Base-by-base conservation (phyloP, 2,888 invertebrate genomes). In the Tigriopus californicus region DNA sequence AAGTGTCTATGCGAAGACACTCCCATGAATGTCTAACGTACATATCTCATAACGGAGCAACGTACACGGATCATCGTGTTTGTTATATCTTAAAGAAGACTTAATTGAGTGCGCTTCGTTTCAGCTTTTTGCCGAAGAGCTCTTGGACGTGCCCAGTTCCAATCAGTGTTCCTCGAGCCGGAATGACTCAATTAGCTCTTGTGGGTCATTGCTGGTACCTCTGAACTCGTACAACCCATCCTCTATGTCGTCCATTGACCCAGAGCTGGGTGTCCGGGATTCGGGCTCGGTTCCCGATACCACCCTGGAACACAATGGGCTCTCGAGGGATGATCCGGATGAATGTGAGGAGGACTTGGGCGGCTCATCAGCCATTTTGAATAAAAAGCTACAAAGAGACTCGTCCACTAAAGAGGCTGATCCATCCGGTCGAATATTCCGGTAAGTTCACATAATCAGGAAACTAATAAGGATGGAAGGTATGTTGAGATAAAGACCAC, bases 341-440 rank as follows among this genome's bases (percentile, higher is more conserved):
- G 33, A 33, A 33, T 33, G 33, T 33, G 33, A 33, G 8, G 33
- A 33, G 8, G 33, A 33, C 33, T 8, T 33, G 3, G 33, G 33
- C 4, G 20, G 22, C 5, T 49, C 49, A 8, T 15, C 49, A 4
- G 15, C 18, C 5, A 18, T 44, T n/a, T 12, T 18, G 5, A 13
- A 15, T 22, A 49, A 11, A 5, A 22, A 22, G 3, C 56, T 56
- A 6, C 56, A 56, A 46, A n/a, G 46, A 22, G 56, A 56, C 44
- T 24, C 20, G 40, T 63, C 64, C 12, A 62, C 64, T 12, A 47
- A 61, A 8, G 64, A 64, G 51, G 64, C 63, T n/a, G 64, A 64
- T 46, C 63, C 65, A 6, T 62, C 64, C 3, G 65, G 64, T 63
- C 73, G 75, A 64, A 76, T 79, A 48, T 82, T 88, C 69, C 18